A percentile compares a stretch with the other conserved stretches of the same genome.
phyloP scores from a whole-genome alignment of 1,140 invertebrate genomes.

The Penaeus chinensis region DNA sequence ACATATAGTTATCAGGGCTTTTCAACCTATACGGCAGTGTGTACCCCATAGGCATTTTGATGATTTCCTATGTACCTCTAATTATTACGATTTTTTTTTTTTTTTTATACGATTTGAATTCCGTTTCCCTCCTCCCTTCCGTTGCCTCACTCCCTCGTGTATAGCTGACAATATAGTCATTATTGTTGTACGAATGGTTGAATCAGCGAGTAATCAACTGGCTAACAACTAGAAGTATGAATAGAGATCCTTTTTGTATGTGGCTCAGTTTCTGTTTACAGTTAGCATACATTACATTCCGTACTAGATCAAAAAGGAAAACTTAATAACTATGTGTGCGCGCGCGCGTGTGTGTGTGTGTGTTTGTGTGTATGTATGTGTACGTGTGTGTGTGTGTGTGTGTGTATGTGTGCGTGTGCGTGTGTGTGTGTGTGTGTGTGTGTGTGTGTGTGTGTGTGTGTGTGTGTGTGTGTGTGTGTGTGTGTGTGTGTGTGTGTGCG shows the following conservation, averaged over 20 bases:
- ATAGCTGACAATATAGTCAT: too few species aligned
- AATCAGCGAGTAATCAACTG: too few species aligned
- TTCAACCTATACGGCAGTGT: too few species aligned
- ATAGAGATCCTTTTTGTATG: neutral
- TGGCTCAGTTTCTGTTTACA: neutral
- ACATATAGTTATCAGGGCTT: too few species aligned
- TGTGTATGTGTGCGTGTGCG: neutral
- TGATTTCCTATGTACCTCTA: too few species aligned
- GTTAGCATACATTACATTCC: neutral
- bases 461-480: slow-evolving; percentile 17
- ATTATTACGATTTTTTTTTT: too few species aligned
- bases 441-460: slow-evolving; percentile 13
- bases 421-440: slow-evolving; percentile 14
- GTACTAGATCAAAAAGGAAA: neutral
- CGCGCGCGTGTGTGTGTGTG: neutral
- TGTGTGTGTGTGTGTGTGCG: neutral
- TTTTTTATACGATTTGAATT: too few species aligned
- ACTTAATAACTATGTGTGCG: slow-evolving; percentile 19
- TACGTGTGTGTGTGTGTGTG: neutral
- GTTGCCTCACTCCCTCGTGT: too few species aligned
- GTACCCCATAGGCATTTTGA: too few species aligned
- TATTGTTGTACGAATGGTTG: too few species aligned
- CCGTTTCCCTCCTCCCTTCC: too few species aligned
- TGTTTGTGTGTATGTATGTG: neutral
- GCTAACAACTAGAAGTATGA: too few species aligned